Evolutionary conservation across 2,113 vertebrate species (phyloP).

Genomic region (Morone saxatilis): DNA sequence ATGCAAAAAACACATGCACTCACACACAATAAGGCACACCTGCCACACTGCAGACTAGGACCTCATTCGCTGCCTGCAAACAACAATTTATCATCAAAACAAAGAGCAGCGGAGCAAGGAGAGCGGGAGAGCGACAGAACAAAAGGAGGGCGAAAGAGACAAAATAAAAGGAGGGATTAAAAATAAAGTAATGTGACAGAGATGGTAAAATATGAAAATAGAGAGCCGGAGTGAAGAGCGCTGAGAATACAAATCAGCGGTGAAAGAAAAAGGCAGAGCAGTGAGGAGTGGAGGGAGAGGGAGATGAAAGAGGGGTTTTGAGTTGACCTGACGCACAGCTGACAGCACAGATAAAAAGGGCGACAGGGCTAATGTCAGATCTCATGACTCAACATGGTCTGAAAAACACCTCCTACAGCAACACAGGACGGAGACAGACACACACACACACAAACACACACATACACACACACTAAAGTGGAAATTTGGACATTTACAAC

Average conservation of each 20-base stretch:
- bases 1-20: slow-evolving; percentile 5
- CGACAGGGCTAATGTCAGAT: slow-evolving; percentile 47
- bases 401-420: slow-evolving; percentile 46
- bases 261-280: slow-evolving; percentile 7
- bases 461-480: neutral
- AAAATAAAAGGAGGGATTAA: slow-evolving; percentile 26
- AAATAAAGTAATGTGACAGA: neutral
- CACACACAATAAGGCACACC: neutral
- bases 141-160: slow-evolving; percentile 28
- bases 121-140: slow-evolving; percentile 13
- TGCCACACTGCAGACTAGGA: neutral
- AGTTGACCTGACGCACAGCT: slow-evolving; percentile 35
- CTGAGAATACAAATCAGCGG: slow-evolving; percentile 33
- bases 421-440: slow-evolving; percentile 5
- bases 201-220: neutral
- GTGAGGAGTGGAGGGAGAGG: neutral
- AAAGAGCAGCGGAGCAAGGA: slow-evolving; percentile 21
- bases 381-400: slow-evolving; percentile 48
- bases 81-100: slow-evolving; percentile 46
- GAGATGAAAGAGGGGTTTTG: slow-evolving; percentile 18
- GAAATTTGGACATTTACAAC: neutral
- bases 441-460: neutral
- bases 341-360: slow-evolving; percentile 30
- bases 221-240: neutral
- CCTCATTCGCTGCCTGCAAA: slow-evolving; percentile 30